Percentiles rank a stretch among this genome's conserved stretches.
Evolutionary conservation across 2,113 vertebrate genomes (phyloP).

Genomic region (Tonatia bakeri): DNA sequence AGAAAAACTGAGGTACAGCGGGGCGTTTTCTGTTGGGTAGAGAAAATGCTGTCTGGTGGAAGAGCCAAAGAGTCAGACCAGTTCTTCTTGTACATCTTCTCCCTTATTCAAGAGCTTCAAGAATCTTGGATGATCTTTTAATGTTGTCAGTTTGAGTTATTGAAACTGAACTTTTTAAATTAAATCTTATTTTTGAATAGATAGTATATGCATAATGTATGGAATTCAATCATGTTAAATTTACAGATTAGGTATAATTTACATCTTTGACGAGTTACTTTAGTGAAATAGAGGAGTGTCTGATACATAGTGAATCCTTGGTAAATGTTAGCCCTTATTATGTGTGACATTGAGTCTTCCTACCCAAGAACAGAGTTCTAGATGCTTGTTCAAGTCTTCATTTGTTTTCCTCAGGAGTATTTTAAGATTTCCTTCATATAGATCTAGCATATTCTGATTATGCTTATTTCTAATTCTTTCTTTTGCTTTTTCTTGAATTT

Average conservation of each 20-base stretch:
- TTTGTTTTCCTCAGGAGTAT: background rate
- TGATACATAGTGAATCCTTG: background rate
- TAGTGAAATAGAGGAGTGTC: background rate
- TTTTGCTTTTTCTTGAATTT: background rate
- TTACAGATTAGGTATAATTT: constrained; percentile 56
- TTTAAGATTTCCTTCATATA: background rate
- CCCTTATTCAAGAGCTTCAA: background rate
- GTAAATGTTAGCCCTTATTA: background rate
- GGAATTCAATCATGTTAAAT: constrained; percentile 44
- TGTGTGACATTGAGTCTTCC: background rate
- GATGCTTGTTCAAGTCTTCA: background rate
- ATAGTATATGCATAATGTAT: constrained; percentile 47
- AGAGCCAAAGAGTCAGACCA: background rate
- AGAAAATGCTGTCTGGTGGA: background rate
- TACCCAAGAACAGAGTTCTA: background rate
- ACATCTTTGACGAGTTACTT: constrained; percentile 36
- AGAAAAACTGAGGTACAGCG: background rate
- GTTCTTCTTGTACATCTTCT: background rate
- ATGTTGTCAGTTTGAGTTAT: constrained; percentile 29
- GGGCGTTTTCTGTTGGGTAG: background rate
- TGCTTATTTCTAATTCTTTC: background rate
- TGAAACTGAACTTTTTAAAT: constrained; percentile 55
- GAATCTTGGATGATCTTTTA: background rate
- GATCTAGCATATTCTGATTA: background rate
- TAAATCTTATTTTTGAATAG: constrained; percentile 55